Percentiles rank a stretch among this genome's conserved stretches.
Evolutionary conservation across 2,888 invertebrate genomes (phyloP).

Genomic region (Sesamia inferens): DNA sequence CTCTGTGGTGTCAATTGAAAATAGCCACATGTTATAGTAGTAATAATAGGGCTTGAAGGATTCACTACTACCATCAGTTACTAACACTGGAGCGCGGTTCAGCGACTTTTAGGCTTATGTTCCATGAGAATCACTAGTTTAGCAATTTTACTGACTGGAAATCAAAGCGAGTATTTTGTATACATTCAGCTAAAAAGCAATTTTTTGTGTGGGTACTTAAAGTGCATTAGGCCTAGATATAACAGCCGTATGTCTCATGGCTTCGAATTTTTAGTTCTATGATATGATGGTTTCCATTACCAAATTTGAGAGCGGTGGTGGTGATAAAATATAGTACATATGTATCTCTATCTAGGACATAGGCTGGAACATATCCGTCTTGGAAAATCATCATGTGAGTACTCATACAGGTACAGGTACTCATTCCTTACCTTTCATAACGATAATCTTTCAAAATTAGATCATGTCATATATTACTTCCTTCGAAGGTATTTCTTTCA

Average conservation of each 20-base stretch:
- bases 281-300: background rate
- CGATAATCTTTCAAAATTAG: background rate
- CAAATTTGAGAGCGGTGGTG: no score
- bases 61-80: background rate
- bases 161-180: background rate
- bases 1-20: conserved; percentile 47
- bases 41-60: conserved; percentile 29
- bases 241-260: background rate
- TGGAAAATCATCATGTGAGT: background rate
- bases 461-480: background rate
- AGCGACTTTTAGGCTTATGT: background rate
- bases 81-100: conserved; percentile 6
- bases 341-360: no score
- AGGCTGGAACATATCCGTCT: background rate
- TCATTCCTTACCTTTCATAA: background rate
- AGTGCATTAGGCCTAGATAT: background rate
- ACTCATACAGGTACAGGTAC: no score
- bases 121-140: background rate
- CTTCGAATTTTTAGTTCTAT: background rate
- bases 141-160: background rate
- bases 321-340: no score
- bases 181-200: background rate
- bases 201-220: background rate
- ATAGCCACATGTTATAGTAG: conserved; percentile 41
- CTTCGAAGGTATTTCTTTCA: background rate